These are phyloP conservation scores for Stichodactyla mertensii DNA, from an alignment of 64 coral and sea anemone species.

Conservation along the genomic window DNA sequence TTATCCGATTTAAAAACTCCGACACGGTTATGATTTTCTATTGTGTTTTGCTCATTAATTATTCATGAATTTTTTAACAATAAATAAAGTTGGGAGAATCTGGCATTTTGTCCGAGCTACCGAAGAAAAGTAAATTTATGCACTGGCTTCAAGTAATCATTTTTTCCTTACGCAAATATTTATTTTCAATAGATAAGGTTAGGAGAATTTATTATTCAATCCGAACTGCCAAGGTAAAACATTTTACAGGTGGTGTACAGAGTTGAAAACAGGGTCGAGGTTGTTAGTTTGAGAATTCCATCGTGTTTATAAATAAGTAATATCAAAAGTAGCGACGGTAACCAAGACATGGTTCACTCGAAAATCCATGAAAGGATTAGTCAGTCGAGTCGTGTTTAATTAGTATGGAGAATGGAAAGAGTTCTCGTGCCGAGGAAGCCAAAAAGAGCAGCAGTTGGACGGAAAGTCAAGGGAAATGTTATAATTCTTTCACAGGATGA, in stretches of 20 bases:
- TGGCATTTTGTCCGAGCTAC: background rate
- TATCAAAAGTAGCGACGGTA: background rate
- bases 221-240: background rate
- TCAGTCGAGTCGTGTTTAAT: background rate
- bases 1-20: no score
- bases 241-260: background rate
- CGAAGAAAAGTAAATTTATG: background rate
- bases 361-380: background rate
- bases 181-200: background rate
- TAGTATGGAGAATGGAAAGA: slow-evolving; percentile 14
- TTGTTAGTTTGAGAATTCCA: background rate
- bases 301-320: slow-evolving; percentile 17
- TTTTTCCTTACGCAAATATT: background rate
- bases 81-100: background rate
- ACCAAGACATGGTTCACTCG: background rate
- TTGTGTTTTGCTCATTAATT: no score
- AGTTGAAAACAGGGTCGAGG: background rate
- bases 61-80: no score
- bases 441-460: background rate
- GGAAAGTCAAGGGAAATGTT: background rate
- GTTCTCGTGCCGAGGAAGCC: background rate
- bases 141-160: no score
- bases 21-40: no score
- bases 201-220: background rate
- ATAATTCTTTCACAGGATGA: background rate